Percentiles rank a stretch among this genome's conserved stretches.
Evolutionary conservation across 2,888 invertebrate species (phyloP).

Genomic region (Agonopterix alstromeriana): DNA sequence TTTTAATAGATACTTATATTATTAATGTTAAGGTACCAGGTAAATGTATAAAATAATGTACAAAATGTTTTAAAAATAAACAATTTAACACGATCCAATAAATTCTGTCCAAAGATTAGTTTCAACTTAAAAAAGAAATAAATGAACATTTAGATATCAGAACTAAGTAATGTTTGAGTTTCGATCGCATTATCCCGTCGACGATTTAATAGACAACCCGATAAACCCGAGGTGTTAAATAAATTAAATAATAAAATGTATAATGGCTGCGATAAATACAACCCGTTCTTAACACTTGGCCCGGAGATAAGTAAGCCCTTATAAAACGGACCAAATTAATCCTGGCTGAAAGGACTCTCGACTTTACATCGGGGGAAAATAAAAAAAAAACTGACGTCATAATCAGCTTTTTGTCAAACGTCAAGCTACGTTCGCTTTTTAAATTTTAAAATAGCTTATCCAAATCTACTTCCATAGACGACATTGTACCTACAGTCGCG

Average conservation of each 20-base stretch:
- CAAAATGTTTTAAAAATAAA: not conserved
- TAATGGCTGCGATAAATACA: conserved; percentile 73
- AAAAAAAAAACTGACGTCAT: conserved; percentile 68
- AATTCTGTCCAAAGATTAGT: conserved; percentile 5
- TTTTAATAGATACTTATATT: not conserved
- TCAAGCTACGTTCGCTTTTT: conserved; percentile 62
- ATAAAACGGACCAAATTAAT: conserved; percentile 73
- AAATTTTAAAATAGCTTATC: conserved; percentile 62
- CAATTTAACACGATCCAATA: conserved; percentile 1
- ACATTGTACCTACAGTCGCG: conserved; percentile 27
- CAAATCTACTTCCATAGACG: conserved; percentile 33
- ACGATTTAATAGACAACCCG: conserved; percentile 71
- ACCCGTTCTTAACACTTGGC: conserved; percentile 61
- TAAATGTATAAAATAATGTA: too few relatives aligned
- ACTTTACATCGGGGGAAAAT: conserved; percentile 34
- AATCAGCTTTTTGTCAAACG: conserved; percentile 76
- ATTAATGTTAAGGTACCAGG: not conserved
- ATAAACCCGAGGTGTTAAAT: conserved; percentile 70
- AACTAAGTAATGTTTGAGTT: conserved; percentile 58
- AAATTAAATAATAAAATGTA: conserved; percentile 76
- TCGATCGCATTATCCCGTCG: conserved; percentile 62
- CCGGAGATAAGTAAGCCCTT: conserved; percentile 70
- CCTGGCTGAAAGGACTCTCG: conserved; percentile 64
- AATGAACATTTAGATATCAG: conserved; percentile 35
- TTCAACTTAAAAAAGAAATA: conserved; percentile 15